Conservation (phyloP, 2,797 vertebrate genomes). For the Chiloscyllium punctatum region DNA sequence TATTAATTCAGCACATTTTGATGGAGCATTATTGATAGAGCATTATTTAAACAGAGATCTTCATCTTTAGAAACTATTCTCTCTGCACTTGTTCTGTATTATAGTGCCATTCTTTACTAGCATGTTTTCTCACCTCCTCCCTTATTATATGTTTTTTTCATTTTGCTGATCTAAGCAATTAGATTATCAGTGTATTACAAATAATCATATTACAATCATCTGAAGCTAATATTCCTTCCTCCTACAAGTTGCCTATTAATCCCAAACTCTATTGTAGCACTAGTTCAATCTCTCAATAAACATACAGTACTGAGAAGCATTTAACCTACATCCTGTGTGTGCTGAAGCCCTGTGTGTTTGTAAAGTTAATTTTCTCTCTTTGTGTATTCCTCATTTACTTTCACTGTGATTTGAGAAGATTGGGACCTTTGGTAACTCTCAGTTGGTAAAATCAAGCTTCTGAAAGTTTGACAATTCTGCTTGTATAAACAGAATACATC, state of each 20-base stretch:
- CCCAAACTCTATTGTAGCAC: background rate
- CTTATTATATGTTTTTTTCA: background rate
- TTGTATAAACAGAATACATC: background rate
- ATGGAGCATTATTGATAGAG: no score
- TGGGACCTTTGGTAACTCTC: background rate
- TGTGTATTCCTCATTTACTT: no score
- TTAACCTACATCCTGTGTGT: background rate
- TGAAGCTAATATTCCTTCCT: background rate
- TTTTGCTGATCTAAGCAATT: conserved; percentile 4
- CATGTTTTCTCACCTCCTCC: background rate
- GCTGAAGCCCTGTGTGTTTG: background rate
- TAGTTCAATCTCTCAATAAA: background rate
- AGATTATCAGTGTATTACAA: background rate
- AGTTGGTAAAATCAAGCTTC: background rate
- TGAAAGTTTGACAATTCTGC: background rate
- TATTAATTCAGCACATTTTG: no score
- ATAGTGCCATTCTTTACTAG: no score
- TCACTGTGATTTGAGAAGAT: no score
- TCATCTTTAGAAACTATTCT: background rate
- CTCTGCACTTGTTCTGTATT: background rate
- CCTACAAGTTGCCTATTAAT: background rate
- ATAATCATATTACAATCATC: background rate
- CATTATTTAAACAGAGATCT: background rate
- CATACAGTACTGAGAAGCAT: background rate
- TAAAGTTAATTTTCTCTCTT: background rate